A percentile compares a stretch with the other conserved stretches of the same genome.
These are phyloP conservation scores for Germaria angustata DNA, from an alignment of 2,888 invertebrate species.

Conservation along the genomic window DNA sequence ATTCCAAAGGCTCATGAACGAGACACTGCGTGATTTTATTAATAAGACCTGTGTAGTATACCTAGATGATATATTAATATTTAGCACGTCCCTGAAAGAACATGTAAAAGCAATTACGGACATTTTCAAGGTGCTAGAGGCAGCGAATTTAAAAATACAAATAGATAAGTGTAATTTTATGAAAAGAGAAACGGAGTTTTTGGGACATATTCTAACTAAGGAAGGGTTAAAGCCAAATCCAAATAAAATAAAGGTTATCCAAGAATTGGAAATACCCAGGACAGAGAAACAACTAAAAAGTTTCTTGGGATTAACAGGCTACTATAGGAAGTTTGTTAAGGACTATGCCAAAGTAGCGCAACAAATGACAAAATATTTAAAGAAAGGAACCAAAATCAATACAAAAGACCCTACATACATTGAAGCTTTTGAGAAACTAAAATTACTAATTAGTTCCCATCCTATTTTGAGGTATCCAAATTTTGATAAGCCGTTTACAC, in stretches of 20 bases:
- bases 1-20: not conserved
- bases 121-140: not conserved
- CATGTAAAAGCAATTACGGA: not conserved
- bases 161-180: slow-evolving; percentile 22
- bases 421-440: no score
- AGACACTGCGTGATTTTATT: slow-evolving; percentile 1
- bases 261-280: not conserved
- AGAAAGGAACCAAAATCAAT: slow-evolving; percentile 14
- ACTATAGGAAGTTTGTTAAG: not conserved
- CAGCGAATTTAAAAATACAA: slow-evolving; percentile 26
- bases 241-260: not conserved
- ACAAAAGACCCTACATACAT: slow-evolving; percentile 7
- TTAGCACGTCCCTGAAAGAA: slow-evolving; percentile 18
- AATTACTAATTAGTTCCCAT: not conserved
- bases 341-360: slow-evolving; percentile 7
- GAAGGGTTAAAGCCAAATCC: not conserved
- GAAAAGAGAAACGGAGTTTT: slow-evolving; percentile 15
- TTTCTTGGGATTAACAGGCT: slow-evolving; percentile 5
- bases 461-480: slow-evolving; percentile 24
- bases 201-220: slow-evolving; percentile 8
- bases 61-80: slow-evolving; percentile 9
- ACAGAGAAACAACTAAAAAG: slow-evolving; percentile 1
- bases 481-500: slow-evolving; percentile 24
- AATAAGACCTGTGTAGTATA: slow-evolving; percentile 30
- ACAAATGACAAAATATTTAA: slow-evolving; percentile 11